A percentile compares a stretch with the other conserved stretches of the same genome.
Evolutionary conservation across 2,113 vertebrate species (phyloP).

Genomic region (Ariopsis seemanni): DNA sequence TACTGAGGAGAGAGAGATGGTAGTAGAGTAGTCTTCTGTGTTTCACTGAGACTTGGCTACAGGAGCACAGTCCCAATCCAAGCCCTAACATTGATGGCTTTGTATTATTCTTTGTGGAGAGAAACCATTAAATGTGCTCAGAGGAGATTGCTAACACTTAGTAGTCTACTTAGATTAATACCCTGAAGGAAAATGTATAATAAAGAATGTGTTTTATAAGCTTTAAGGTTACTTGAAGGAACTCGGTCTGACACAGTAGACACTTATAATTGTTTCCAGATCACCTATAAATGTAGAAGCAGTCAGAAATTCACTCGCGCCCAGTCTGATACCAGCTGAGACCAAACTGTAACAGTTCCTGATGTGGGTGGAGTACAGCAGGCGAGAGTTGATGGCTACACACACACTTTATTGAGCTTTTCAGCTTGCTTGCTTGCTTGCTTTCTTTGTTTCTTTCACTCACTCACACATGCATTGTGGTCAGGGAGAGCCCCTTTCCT

Average conservation of each 20-base stretch:
- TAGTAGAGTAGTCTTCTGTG: background rate
- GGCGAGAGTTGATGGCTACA: too few species aligned
- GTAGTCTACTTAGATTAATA: background rate
- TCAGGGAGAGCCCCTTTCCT: too few species aligned
- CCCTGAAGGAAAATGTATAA: background rate
- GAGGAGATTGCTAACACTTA: background rate
- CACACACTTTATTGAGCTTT: too few species aligned
- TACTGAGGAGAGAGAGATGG: background rate
- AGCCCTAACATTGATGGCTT: background rate
- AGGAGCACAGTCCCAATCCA: background rate
- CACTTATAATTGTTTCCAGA: background rate
- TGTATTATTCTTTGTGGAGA: background rate
- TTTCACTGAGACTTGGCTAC: background rate
- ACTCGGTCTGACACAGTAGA: background rate
- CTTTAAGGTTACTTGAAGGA: background rate
- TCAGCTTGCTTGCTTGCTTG: too few species aligned
- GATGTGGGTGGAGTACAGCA: too few species aligned
- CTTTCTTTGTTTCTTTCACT: too few species aligned
- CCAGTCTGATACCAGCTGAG: background rate
- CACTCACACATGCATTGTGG: too few species aligned
- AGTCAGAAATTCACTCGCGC: background rate
- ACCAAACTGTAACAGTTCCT: too few species aligned
- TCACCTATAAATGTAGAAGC: background rate
- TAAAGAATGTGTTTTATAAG: background rate
- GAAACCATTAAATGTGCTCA: background rate